Evolutionary conservation across 2,888 invertebrate genomes (phyloP), one percentile per base, ranked within the genome.

Genomic region (Taphrorychus bicolor): DNA sequence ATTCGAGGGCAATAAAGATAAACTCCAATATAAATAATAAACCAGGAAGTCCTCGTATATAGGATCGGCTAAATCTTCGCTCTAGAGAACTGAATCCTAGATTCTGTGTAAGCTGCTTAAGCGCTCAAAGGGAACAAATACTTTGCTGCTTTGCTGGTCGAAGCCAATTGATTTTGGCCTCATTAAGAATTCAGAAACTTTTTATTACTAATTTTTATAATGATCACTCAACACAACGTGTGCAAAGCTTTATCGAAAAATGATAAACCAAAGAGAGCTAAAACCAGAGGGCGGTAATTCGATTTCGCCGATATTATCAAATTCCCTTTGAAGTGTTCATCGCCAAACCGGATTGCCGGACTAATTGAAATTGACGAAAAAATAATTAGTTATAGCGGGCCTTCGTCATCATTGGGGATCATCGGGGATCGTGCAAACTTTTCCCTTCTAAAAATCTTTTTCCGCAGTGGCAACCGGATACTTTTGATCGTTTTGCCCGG

Each of bases 281-380:
- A 16, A 18, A 18, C 48, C 17, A 48, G 51, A 19, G 51, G 21
- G 21, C 76, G 79, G 59, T 81, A 81, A 80, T 81, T 80, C 79
- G 79, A 81, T 80, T 81, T 79, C 45, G 14, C 78, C 45, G 14
- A 45, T 45, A 45, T 45, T 79, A 80, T 78, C 71, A 78, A 74
- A 80, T 81, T 81, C 80, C 72, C 77, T 81, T 81, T 81, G 80
- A 80, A 77, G 79, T 79, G 75, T 75, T 71, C 61, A 75, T 73
- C 76, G 74, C 76, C 77, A 73, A 77, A 78, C 79, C 78, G 78
- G 73, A 74, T 79, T 78, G 74, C 52, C 56, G 73, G 76, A 78
- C 77, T 80, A 81, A 81, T 80, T 80, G 79, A 81, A 80, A 81
- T 80, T 81, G 81, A 80, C 81, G 80, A 80, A 81, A 81, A 80